phyloP scores from a whole-genome alignment of 2,797 vertebrate genomes.

The Chromobotia macracanthus region DNA sequence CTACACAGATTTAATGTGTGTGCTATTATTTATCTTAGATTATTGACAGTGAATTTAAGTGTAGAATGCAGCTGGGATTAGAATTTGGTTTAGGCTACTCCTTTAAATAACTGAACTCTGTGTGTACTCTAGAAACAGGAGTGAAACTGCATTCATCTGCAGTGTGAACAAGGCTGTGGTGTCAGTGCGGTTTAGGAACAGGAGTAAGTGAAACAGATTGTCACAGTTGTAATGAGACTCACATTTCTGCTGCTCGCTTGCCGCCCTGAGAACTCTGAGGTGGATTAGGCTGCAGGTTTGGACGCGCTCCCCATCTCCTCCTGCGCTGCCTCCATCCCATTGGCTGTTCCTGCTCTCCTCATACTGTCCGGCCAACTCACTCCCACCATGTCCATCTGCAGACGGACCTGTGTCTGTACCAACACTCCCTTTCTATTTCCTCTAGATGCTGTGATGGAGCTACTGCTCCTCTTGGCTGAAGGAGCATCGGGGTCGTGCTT shows the following conservation, averaged over 20 bases:
- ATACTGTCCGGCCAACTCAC: slow-evolving; percentile 76
- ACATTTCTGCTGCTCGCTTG: slow-evolving; percentile 63
- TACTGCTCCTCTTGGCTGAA: slow-evolving; percentile 66
- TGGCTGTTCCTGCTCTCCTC: slow-evolving; percentile 79
- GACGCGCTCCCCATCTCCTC: slow-evolving; percentile 71
- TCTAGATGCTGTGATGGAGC: slow-evolving; percentile 62
- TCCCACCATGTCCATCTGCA: slow-evolving; percentile 82
- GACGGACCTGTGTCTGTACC: slow-evolving; percentile 72
- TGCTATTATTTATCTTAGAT: no score
- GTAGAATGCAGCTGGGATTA: no score
- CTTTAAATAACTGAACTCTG: no score
- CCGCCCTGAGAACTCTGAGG: slow-evolving; percentile 66
- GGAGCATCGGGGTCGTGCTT: slow-evolving; percentile 32
- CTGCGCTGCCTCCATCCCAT: slow-evolving; percentile 72
- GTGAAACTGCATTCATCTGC: neutral
- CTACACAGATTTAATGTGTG: no score
- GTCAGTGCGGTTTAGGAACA: slow-evolving; percentile 45
- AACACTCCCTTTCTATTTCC: slow-evolving; percentile 60
- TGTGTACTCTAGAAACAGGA: no score
- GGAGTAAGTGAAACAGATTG: slow-evolving; percentile 65
- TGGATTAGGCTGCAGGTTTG: slow-evolving; percentile 72
- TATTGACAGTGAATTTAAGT: no score
- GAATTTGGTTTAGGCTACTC: no score
- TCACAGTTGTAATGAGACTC: slow-evolving; percentile 67
- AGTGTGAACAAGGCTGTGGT: neutral